Conservation (phyloP, 2,113 vertebrate species). For the Buteo buteo region DNA sequence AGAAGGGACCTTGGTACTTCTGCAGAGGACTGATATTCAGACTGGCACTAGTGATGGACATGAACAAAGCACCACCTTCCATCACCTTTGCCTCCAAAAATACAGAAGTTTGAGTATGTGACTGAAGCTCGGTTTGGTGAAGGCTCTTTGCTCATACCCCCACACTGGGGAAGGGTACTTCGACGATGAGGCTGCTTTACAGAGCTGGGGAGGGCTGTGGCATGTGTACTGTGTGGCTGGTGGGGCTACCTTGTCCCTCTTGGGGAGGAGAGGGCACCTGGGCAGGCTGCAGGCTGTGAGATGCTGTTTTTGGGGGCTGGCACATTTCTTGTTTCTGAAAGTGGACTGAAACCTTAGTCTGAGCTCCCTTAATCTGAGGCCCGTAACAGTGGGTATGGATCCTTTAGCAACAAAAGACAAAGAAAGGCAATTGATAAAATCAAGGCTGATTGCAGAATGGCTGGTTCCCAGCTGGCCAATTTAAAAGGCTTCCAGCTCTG, state of each 20-base stretch:
- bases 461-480: constrained; percentile 21
- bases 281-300: not conserved
- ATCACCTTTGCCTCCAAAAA: not conserved
- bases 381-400: not conserved
- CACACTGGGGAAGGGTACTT: not conserved
- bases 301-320: not conserved
- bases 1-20: not conserved
- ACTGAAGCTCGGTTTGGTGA: not conserved
- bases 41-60: rapidly evolving
- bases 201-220: not conserved
- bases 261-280: not conserved
- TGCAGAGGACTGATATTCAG: not conserved
- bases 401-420: constrained; percentile 17
- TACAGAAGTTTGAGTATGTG: not conserved
- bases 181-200: not conserved
- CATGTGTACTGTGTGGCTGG: rapidly evolving
- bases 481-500: constrained; percentile 17
- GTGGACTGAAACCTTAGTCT: not conserved
- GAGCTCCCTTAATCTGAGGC: not conserved
- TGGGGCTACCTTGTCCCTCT: not conserved
- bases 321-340: not conserved
- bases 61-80: not conserved
- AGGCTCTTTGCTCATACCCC: not conserved
- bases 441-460: not conserved
- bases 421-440: constrained; percentile 42